A percentile compares a stretch with the other conserved stretches of the same genome.
Evolutionary conservation across 2,888 invertebrate genomes (phyloP).

Genomic region (Netelia virgata): DNA sequence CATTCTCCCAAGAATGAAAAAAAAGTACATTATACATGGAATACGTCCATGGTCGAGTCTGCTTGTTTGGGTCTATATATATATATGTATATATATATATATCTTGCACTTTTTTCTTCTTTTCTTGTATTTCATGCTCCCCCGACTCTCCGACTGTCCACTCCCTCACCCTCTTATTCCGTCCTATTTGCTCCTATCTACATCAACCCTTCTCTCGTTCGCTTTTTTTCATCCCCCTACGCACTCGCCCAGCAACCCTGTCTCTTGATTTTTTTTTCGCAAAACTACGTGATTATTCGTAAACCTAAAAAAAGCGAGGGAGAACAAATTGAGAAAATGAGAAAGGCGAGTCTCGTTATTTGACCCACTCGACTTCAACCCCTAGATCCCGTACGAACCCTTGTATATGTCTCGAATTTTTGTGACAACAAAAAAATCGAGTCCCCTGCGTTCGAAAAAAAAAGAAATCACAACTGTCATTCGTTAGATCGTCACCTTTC

Average conservation of each 20-base stretch:
- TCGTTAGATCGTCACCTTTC: conserved; percentile 31
- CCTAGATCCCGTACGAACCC: not conserved
- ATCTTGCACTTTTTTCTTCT: conserved; percentile 23
- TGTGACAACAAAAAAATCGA: not conserved
- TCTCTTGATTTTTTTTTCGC: conserved; percentile 70
- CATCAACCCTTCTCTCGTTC: conserved; percentile 18
- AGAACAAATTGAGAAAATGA: conserved; percentile 7
- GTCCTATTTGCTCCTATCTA: conserved; percentile 62
- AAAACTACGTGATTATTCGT: conserved; percentile 82
- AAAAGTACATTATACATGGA: conserved; percentile 25
- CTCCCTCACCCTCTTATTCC: conserved; percentile 69
- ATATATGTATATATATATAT: conserved; percentile 7
- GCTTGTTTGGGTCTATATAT: conserved; percentile 7
- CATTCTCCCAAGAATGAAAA: conserved; percentile 24
- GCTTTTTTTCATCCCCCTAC: conserved; percentile 33
- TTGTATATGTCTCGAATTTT: not conserved
- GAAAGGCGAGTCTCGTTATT: conserved; percentile 71
- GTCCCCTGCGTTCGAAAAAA: not conserved
- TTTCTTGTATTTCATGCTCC: conserved; percentile 38
- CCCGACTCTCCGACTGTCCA: conserved; percentile 8
- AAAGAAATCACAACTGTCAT: not conserved
- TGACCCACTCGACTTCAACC: conserved; percentile 38
- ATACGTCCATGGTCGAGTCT: conserved; percentile 12
- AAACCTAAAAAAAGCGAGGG: conserved; percentile 74
- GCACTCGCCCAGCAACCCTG: conserved; percentile 50